Base-by-base conservation (phyloP, 2,797 vertebrate species). In the Falco novaeseelandiae region DNA sequence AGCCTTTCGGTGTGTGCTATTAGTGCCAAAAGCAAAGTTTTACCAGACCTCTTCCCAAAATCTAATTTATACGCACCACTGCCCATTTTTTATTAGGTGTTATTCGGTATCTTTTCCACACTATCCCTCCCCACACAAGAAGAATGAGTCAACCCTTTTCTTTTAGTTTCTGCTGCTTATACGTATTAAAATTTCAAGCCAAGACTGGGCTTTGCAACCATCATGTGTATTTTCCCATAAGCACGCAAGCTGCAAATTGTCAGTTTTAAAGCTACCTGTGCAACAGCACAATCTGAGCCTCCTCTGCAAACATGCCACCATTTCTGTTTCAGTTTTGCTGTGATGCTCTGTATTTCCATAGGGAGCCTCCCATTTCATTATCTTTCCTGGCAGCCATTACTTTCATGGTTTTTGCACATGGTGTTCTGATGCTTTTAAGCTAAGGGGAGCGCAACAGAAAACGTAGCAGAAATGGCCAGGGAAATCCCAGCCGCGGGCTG, bases 41-140 rank as follows among this genome's bases (percentile, higher is more conserved):
- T 83, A 83, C 65, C 91, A 91, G 90, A 89, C 67, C 36, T 91
- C 44, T 73, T 96, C 94, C 91, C 85, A 93, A 54, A 66, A 63
- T 93, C 67, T 83, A 91, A 63, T 82, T 96, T 90, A 84, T 91
- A 92, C 62, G 89, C 92, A 96, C 59, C 74, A 70, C 89, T 93
- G 95, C 93, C 63, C 94, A 65, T 78, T 96, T 94, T 95, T 96
- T 95, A 96, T 93, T 93, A 96, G 85, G 92, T 97, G 92, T 14
- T 96, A 95, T 95, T 96, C 82, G 90, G 85, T 96, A 71, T 89
- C 92, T 97, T 97, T 97, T 96, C 95, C 95, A 93, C 87, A 58
- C 82, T 67, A 36, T 81, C 57, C 94, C 70, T 95, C 59, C 88
- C 85, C 85, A 83, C 86, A 90, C 76, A 79, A 90, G 93, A 85